Percentiles rank a stretch among this genome's conserved stretches.
Conservation (phyloP, 2,797 vertebrate genomes). For the Helicolenus hilgendorfi region DNA sequence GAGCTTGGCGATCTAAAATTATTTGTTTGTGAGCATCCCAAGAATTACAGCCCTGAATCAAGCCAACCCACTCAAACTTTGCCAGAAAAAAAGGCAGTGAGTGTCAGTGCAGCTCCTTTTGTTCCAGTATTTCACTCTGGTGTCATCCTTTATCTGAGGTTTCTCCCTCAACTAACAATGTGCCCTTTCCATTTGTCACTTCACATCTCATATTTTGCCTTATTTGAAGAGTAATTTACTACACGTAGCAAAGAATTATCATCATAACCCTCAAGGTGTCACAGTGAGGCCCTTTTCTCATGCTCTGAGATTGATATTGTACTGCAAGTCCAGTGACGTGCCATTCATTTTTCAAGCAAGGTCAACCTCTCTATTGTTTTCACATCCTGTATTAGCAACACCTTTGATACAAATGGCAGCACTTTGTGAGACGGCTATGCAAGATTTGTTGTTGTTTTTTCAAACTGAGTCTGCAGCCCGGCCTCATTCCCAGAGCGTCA, state of each 20-base stretch:
- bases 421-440: constrained; percentile 32
- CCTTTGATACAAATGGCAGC: constrained; percentile 42
- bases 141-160: constrained; percentile 31
- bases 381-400: constrained; percentile 45
- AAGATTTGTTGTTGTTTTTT: neutral
- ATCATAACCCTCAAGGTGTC: constrained; percentile 54
- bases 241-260: constrained; percentile 46
- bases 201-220: constrained; percentile 15
- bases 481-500: neutral
- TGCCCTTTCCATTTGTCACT: constrained; percentile 40
- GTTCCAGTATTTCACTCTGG: constrained; percentile 38
- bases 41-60: constrained; percentile 62
- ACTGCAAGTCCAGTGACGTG: constrained; percentile 50
- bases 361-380: constrained; percentile 70
- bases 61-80: constrained; percentile 33
- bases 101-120: constrained; percentile 23
- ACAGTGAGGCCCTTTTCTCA: constrained; percentile 37
- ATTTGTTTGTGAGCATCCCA: constrained; percentile 73
- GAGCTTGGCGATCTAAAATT: constrained; percentile 65
- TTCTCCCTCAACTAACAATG: constrained; percentile 17
- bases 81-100: constrained; percentile 26
- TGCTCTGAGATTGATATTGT: constrained; percentile 34
- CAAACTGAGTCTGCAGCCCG: neutral
- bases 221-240: constrained; percentile 50
- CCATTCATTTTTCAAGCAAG: constrained; percentile 73